These are phyloP conservation scores for Chondrosia reniformis DNA, from an alignment of 37 sponge, comb jelly and placozoan species.

Conservation along the genomic window DNA sequence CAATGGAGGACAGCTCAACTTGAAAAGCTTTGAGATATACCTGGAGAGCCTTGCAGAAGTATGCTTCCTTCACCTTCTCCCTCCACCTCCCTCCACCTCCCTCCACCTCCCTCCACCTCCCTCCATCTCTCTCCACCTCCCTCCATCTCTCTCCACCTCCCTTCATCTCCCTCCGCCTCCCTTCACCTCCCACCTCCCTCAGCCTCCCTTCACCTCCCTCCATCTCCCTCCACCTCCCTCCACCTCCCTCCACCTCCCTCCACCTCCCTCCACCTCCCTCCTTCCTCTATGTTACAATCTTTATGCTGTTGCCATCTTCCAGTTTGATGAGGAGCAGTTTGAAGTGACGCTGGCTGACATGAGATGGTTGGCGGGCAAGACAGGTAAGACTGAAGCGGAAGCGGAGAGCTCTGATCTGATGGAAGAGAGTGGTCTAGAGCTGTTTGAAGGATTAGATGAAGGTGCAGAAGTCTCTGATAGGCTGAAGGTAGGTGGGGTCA, in stretches of 20 bases:
- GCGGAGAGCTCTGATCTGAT: background rate
- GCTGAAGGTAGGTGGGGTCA: slow-evolving; percentile 24
- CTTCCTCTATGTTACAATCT: no score
- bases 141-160: no score
- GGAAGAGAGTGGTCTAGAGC: slow-evolving; percentile 3
- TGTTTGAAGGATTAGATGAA: slow-evolving; percentile 17
- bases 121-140: background rate
- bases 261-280: background rate
- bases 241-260: background rate
- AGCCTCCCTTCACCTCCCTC: background rate
- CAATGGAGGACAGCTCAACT: slow-evolving; percentile 76
- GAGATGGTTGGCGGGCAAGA: slow-evolving; percentile 68
- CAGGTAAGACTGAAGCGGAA: slow-evolving; percentile 9
- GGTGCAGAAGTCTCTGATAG: slow-evolving; percentile 5
- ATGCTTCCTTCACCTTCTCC: background rate
- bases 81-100: background rate
- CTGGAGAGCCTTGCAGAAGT: slow-evolving; percentile 75
- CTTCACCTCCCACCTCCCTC: background rate
- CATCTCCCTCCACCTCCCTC: background rate
- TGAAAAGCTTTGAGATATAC: slow-evolving; percentile 77
- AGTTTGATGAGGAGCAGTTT: slow-evolving; percentile 85
- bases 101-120: background rate
- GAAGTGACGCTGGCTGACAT: slow-evolving; percentile 45
- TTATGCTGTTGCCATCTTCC: background rate
- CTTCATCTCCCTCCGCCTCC: background rate